Conservation (phyloP, 1,140 invertebrate species). For the Hycleus phaleratus region DNA sequence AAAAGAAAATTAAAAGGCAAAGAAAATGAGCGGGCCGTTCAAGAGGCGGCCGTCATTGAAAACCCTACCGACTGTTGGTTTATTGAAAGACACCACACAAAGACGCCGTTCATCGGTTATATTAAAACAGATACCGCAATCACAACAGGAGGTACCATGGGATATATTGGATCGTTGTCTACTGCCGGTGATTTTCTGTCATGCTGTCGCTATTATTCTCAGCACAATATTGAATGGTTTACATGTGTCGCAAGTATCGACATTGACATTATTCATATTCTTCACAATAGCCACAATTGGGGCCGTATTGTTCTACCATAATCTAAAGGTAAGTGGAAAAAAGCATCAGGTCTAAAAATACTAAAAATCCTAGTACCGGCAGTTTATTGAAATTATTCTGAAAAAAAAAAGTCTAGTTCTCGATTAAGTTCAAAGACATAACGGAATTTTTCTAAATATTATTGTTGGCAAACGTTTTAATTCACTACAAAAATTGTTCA, state of each 20-base stretch:
- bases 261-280: slow-evolving; percentile 66
- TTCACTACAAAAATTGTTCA: too few species aligned
- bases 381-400: neutral
- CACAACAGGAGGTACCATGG: slow-evolving; percentile 56
- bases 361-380: too few species aligned
- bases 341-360: neutral
- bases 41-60: slow-evolving; percentile 35
- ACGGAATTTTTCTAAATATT: slow-evolving; percentile 1
- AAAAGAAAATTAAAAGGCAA: neutral
- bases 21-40: slow-evolving; percentile 37
- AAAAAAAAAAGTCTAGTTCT: neutral
- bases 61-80: slow-evolving; percentile 27
- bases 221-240: slow-evolving; percentile 61
- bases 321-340: slow-evolving; percentile 58
- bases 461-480: neutral
- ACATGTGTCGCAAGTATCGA: slow-evolving; percentile 62
- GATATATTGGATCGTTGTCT: slow-evolving; percentile 69
- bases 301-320: slow-evolving; percentile 70
- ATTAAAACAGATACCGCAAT: slow-evolving; percentile 7
- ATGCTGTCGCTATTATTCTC: slow-evolving; percentile 63
- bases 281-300: slow-evolving; percentile 61
- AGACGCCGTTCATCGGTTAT: slow-evolving; percentile 27
- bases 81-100: slow-evolving; percentile 17
- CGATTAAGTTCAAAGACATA: slow-evolving; percentile 1
- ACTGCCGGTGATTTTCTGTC: slow-evolving; percentile 68